These are phyloP conservation scores for Asobara japonica DNA, from an alignment of 1,140 invertebrate species.

Conservation along the genomic window DNA sequence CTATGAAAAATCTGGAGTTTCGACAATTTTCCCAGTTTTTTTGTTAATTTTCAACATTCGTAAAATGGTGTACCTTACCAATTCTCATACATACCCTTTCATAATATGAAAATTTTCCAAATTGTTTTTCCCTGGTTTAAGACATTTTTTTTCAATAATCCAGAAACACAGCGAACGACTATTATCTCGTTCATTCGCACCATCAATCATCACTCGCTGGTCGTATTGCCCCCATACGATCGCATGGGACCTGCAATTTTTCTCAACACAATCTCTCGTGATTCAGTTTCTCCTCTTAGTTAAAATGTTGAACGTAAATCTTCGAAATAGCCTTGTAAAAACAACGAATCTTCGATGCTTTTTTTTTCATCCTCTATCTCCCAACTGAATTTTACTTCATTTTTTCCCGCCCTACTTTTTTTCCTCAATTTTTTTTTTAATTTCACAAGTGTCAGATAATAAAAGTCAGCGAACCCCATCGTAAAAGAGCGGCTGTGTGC, in stretches of 20 bases:
- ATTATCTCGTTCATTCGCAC: not conserved
- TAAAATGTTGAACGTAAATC: constrained; percentile 4
- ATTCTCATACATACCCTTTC: too few relatives aligned
- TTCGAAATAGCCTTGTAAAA: not conserved
- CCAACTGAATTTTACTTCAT: not conserved
- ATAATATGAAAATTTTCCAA: too few relatives aligned
- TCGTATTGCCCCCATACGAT: not conserved
- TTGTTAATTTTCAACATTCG: too few relatives aligned
- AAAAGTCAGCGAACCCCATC: constrained; percentile 44
- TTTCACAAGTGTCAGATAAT: constrained; percentile 51
- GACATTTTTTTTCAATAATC: not conserved
- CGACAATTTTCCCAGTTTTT: too few relatives aligned
- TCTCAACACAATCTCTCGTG: not conserved
- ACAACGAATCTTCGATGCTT: not conserved
- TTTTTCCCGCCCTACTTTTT: constrained; percentile 14
- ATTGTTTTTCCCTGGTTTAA: too few relatives aligned
- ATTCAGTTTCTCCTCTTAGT: constrained; percentile 16
- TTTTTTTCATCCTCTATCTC: constrained; percentile 31
- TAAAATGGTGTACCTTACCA: too few relatives aligned
- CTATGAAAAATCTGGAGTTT: too few relatives aligned
- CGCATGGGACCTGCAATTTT: not conserved
- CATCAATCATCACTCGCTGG: not conserved
- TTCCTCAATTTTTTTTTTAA: constrained; percentile 14
- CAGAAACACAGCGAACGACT: not conserved
- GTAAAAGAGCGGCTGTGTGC: constrained; percentile 50